Conservation (phyloP, 2,888 invertebrate species). For the Rhingia rostrata region DNA sequence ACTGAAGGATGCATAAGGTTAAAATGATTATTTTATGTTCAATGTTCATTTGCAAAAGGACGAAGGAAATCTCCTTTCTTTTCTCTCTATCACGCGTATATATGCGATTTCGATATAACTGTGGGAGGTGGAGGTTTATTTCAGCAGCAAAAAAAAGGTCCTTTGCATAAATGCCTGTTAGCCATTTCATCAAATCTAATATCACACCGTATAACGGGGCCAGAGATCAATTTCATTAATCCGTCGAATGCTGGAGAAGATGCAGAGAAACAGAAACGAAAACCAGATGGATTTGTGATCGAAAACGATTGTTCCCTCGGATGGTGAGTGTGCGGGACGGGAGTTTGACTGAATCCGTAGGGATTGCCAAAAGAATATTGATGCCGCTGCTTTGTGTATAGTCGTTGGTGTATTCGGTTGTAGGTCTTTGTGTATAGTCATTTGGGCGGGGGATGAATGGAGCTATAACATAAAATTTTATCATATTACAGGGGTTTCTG, state of each 20-base stretch:
- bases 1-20: constrained; percentile 66
- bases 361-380: constrained; percentile 66
- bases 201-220: constrained; percentile 47
- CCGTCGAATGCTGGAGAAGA: constrained; percentile 51
- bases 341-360: constrained; percentile 10
- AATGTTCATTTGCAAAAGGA: constrained; percentile 60
- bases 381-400: constrained; percentile 55
- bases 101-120: not conserved
- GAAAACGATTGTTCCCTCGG: constrained; percentile 62
- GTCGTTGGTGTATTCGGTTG: constrained; percentile 41
- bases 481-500: constrained; percentile 64
- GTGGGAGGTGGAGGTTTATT: constrained; percentile 3
- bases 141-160: constrained; percentile 34
- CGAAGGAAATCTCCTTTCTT: constrained; percentile 17
- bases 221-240: constrained; percentile 74
- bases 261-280: constrained; percentile 48
- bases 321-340: not conserved
- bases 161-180: constrained; percentile 72
- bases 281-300: constrained; percentile 74
- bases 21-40: constrained; percentile 73
- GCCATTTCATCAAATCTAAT: constrained; percentile 74
- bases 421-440: constrained; percentile 46
- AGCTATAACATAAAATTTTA: constrained; percentile 75
- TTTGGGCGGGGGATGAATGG: constrained; percentile 46
- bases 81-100: not conserved